Evolutionary conservation across 2,797 vertebrate species (phyloP).

Genomic region (Pogoniulus pusillus): DNA sequence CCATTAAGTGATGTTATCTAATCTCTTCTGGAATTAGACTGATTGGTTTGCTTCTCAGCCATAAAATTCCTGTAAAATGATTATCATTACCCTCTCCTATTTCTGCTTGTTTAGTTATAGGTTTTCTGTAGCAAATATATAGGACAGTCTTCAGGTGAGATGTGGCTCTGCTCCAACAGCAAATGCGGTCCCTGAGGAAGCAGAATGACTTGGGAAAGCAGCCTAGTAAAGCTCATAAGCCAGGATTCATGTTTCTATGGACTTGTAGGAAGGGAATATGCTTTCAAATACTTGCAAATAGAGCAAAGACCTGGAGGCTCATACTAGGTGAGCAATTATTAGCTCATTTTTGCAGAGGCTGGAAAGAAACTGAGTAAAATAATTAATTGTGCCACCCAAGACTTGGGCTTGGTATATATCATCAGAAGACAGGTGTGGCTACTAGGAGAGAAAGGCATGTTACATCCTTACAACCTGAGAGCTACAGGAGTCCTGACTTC

Average conservation of each 20-base stretch:
- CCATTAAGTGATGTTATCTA: neutral
- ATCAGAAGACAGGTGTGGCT: neutral
- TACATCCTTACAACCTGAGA: neutral
- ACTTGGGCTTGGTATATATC: neutral
- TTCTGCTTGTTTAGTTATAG: neutral
- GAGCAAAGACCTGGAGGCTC: neutral
- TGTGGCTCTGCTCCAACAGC: neutral
- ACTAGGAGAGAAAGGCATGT: neutral
- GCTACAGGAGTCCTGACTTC: neutral
- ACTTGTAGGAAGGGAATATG: neutral
- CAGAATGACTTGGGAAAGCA: neutral
- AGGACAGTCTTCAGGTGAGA: neutral
- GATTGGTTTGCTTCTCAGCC: neutral
- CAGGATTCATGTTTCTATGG: neutral
- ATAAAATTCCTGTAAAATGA: neutral
- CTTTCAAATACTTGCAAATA: neutral
- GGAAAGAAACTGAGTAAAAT: neutral
- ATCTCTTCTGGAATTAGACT: neutral
- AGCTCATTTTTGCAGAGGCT: neutral
- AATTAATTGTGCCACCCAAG: neutral
- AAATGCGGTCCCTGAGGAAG: neutral
- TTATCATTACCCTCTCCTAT: neutral
- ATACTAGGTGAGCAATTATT: neutral
- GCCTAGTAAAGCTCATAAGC: neutral
- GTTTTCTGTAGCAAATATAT: neutral